Conservation (phyloP, 2,888 invertebrate species). For the Ischnus inquisitorius region DNA sequence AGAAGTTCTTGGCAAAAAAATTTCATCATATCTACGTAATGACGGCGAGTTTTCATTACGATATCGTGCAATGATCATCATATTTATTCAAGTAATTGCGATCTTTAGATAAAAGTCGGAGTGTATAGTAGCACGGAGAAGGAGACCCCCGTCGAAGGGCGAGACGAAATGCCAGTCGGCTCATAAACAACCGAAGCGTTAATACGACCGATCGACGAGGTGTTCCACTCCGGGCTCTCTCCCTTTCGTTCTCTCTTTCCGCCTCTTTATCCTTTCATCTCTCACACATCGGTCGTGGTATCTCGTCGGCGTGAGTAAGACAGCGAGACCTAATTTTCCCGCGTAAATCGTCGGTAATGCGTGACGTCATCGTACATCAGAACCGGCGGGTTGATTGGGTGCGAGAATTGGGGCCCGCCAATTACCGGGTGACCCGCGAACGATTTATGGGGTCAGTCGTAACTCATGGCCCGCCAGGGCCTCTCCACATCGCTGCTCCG, state of each 20-base stretch:
- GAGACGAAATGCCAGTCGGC: slow-evolving; percentile 73
- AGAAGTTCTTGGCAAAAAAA: not conserved
- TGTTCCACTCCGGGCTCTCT: slow-evolving; percentile 42
- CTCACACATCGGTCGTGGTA: slow-evolving; percentile 39
- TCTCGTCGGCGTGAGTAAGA: slow-evolving; percentile 52
- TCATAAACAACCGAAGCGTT: slow-evolving; percentile 71
- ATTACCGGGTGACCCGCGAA: slow-evolving; percentile 80
- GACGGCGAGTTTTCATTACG: not conserved
- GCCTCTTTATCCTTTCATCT: slow-evolving; percentile 34
- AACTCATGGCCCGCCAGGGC: slow-evolving; percentile 76
- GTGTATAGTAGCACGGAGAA: not conserved
- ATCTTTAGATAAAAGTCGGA: slow-evolving; percentile 20
- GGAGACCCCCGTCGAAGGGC: slow-evolving; percentile 58
- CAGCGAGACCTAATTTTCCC: slow-evolving; percentile 78
- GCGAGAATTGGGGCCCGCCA: slow-evolving; percentile 83
- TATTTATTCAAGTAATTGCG: slow-evolving; percentile 21
- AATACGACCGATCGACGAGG: slow-evolving; percentile 68
- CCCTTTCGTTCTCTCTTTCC: slow-evolving; percentile 46
- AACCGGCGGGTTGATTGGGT: slow-evolving; percentile 80
- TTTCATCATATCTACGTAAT: not conserved
- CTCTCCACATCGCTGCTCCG: slow-evolving; percentile 38
- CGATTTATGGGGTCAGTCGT: slow-evolving; percentile 83
- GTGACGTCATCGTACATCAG: slow-evolving; percentile 82
- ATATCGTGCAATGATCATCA: slow-evolving; percentile 17
- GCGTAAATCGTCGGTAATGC: slow-evolving; percentile 81